Conservation (phyloP, 2,113 vertebrate species). For the Xiphophorus couchianus region DNA sequence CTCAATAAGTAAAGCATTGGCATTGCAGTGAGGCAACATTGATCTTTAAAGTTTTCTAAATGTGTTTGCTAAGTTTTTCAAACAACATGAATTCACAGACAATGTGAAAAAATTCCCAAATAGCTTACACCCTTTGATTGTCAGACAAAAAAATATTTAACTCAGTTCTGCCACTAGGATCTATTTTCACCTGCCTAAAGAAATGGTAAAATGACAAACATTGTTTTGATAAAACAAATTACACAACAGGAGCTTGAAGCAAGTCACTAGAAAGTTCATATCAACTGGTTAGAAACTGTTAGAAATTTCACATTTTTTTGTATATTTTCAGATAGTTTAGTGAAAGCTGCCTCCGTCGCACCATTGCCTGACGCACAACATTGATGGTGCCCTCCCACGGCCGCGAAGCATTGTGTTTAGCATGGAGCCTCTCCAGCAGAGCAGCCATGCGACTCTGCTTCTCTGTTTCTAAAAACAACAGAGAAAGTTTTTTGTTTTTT, state of each 20-base stretch:
- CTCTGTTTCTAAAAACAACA: constrained; percentile 71
- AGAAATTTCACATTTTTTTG: not conserved
- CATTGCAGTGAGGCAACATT: not conserved
- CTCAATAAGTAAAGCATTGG: not conserved
- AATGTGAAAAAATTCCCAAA: not conserved
- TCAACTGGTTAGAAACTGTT: not conserved
- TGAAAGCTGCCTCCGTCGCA: constrained; percentile 68
- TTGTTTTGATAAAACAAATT: no score
- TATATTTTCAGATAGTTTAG: not conserved
- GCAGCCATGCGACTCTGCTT: constrained; percentile 87
- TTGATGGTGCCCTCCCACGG: constrained; percentile 98
- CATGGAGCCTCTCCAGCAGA: constrained; percentile 90
- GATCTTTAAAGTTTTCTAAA: not conserved
- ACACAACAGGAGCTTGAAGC: not conserved
- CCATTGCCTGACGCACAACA: constrained; percentile 96
- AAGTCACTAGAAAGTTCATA: not conserved
- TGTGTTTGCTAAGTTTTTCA: not conserved
- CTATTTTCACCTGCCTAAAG: not conserved
- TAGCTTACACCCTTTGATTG: not conserved
- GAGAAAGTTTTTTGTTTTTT: no score
- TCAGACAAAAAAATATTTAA: not conserved
- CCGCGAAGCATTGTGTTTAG: constrained; percentile 92
- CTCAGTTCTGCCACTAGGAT: constrained; percentile 5
- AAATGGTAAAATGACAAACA: not conserved
- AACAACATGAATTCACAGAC: not conserved